These are phyloP conservation scores for Etheostoma perlongum DNA, from an alignment of 2,797 vertebrate species.

Conservation along the genomic window DNA sequence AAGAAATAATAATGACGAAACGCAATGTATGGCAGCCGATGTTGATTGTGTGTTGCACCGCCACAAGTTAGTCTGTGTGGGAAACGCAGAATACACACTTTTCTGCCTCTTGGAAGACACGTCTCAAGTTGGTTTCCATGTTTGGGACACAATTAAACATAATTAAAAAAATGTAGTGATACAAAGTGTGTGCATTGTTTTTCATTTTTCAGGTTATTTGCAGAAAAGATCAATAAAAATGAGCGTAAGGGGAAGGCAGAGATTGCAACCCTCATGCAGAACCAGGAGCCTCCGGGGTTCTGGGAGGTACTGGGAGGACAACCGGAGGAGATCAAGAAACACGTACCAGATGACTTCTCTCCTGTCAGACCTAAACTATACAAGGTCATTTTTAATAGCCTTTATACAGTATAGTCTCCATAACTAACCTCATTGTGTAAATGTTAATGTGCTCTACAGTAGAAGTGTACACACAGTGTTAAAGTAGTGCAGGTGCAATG, in stretches of 20 bases:
- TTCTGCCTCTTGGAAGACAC: not conserved
- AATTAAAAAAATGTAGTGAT: not conserved
- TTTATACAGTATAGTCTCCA: no score
- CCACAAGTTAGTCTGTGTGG: no score
- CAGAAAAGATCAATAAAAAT: conserved; percentile 98
- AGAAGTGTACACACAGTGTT: not conserved
- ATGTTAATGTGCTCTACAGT: not conserved
- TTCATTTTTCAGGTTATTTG: conserved; percentile 88
- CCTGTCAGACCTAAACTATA: conserved; percentile 94
- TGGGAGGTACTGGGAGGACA: conserved; percentile 94
- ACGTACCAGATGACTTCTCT: conserved; percentile 93
- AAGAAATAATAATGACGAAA: no score
- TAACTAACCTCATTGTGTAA: not conserved
- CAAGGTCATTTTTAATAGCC: conserved; percentile 84
- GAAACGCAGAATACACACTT: not conserved
- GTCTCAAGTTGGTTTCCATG: not conserved
- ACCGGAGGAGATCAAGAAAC: conserved; percentile 91
- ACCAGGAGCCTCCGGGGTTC: conserved; percentile 91
- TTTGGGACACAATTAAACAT: not conserved
- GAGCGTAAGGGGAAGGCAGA: conserved; percentile 96
- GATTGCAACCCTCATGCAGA: conserved; percentile 88
- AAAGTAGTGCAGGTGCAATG: not conserved
- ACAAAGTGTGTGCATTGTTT: not conserved
- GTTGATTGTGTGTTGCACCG: no score
- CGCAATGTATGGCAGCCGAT: no score